Base-by-base conservation (phyloP, 2,888 invertebrate species). In the Phorcus lineatus region DNA sequence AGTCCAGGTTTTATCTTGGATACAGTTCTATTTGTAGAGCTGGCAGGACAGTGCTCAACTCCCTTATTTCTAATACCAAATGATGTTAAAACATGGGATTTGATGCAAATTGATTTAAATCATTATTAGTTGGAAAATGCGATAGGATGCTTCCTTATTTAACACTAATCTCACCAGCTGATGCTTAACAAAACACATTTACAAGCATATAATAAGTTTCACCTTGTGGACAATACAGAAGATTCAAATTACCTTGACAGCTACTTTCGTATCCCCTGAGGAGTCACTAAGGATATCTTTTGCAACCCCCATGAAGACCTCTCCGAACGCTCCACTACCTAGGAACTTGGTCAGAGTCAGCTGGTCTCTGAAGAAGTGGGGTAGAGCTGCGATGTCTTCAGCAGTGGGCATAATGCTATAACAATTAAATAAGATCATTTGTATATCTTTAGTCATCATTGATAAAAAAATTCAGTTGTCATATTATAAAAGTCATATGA, bases 301-400 rank as follows among this genome's bases (percentile, higher is more conserved):
- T 74, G 97, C 97, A 82, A 96, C 95, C 0, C 99, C 99, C 94
- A 98, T 97, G 92, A 97, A 98, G 0, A 99, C 99, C 93, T 99
- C 98, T 0, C 99, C 99, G 91, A 99, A 99, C 0, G 98, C 98
- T 0, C 99, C 99, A 81, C 97, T 97, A 0, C 99, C 99, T 78
- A 99, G 94, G 92, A 98, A 97, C 91, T 97, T 97, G 17, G 96
- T 96, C 40, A 98, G 94, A 0, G 96, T 96, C 80, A 99, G 96
- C 91, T 98, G 97, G 85, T 96, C 96, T 82, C 97, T 95, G 54
- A 95, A 95, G 81, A 99, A 96, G 92, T 97, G 97, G 0, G 98
- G 98, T 75, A 91, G 84, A n/a, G 96, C 94, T 2, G 96, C 96
- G 84, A 97, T 94, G 86, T 97, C 97, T 16, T 95, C 95, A 90